Evolutionary conservation across 2,888 invertebrate genomes (phyloP).

Genomic region (Cremastobaeus sp.): DNA sequence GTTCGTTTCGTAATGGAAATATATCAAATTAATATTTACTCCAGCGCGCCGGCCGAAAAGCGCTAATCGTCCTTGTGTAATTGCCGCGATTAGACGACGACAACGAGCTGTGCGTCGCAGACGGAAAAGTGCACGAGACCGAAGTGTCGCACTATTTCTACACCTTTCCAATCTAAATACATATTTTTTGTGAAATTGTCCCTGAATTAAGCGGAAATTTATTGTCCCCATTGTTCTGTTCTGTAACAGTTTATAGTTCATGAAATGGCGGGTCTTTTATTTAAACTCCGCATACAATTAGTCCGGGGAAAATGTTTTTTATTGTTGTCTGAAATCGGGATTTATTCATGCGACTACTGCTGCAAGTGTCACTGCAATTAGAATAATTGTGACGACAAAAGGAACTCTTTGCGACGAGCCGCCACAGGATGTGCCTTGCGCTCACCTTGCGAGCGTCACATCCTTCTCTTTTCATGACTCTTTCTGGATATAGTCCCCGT

Average conservation of each 20-base stretch:
- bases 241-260: slow-evolving; percentile 40
- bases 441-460: slow-evolving; percentile 23
- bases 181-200: slow-evolving; percentile 25
- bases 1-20: too few relatives aligned
- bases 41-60: too few relatives aligned
- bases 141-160: too few relatives aligned
- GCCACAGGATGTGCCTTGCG: slow-evolving; percentile 29
- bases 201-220: slow-evolving; percentile 36
- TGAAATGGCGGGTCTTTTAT: slow-evolving; percentile 24
- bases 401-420: slow-evolving; percentile 13
- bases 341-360: slow-evolving; percentile 29
- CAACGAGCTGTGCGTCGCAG: neutral
- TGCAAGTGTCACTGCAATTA: slow-evolving; percentile 40
- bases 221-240: slow-evolving; percentile 42
- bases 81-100: too few relatives aligned
- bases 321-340: slow-evolving; percentile 34
- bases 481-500: slow-evolving; percentile 7
- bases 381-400: slow-evolving; percentile 44
- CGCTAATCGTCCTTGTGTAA: too few relatives aligned
- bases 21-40: too few relatives aligned
- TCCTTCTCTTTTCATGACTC: slow-evolving; percentile 11
- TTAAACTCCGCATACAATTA: slow-evolving; percentile 31
- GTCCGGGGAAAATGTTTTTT: slow-evolving; percentile 23
- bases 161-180: slow-evolving; percentile 17
- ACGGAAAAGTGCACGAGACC: too few relatives aligned